Percentiles rank a stretch among this genome's conserved stretches.
phyloP scores from a whole-genome alignment of 2,888 invertebrate genomes.

The Tipula confusa region DNA sequence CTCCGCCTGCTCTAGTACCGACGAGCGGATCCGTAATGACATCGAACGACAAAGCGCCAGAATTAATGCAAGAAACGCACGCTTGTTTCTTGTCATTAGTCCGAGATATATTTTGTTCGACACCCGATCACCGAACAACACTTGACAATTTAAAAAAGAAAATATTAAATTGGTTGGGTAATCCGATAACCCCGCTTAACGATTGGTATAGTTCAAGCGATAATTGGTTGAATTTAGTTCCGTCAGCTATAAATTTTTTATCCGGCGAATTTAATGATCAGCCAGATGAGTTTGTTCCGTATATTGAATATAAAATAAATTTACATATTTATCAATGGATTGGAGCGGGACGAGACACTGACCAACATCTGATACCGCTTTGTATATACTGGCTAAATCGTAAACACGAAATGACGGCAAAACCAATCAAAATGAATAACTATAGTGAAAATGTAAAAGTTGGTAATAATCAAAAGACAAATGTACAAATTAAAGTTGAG shows the following conservation, averaged over 20 bases:
- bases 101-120: conserved; percentile 81
- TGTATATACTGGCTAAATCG: conserved; percentile 77
- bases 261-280: conserved; percentile 76
- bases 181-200: conserved; percentile 75
- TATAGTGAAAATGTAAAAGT: conserved; percentile 41
- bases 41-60: conserved; percentile 42
- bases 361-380: conserved; percentile 66
- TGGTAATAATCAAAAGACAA: conserved; percentile 41
- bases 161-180: conserved; percentile 68
- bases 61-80: conserved; percentile 74
- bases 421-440: conserved; percentile 40
- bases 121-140: conserved; percentile 78
- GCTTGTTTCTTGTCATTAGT: conserved; percentile 83
- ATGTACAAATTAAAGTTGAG: conserved; percentile 27
- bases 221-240: conserved; percentile 70
- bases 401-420: conserved; percentile 49
- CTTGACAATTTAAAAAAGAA: conserved; percentile 69
- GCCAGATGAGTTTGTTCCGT: conserved; percentile 84
- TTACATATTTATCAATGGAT: conserved; percentile 73
- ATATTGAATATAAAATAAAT: conserved; percentile 74
- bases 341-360: conserved; percentile 87
- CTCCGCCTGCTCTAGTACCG: conserved; percentile 37
- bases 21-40: not conserved
- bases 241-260: conserved; percentile 76
- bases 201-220: conserved; percentile 70